phyloP scores from a whole-genome alignment of 2,113 vertebrate genomes.

The Plecturocebus donacophilus region DNA sequence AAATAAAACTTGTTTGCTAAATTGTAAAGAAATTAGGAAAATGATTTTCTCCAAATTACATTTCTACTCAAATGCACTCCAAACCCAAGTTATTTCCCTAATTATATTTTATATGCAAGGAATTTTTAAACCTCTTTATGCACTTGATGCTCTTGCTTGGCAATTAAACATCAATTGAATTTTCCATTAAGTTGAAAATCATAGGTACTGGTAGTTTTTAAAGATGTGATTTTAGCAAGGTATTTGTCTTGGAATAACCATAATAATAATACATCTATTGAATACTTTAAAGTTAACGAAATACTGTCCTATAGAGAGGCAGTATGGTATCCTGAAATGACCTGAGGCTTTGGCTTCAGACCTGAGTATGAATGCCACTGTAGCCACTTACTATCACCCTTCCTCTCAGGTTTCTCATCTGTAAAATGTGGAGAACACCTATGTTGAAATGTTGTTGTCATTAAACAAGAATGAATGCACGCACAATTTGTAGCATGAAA shows the following conservation, averaged over 20 bases:
- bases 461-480: background rate
- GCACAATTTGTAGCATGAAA: background rate
- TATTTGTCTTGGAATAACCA: slow-evolving; percentile 12
- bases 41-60: slow-evolving; percentile 49
- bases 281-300: slow-evolving; percentile 7
- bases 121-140: slow-evolving; percentile 51
- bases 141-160: background rate
- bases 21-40: slow-evolving; percentile 63
- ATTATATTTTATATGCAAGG: slow-evolving; percentile 46
- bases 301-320: background rate
- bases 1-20: slow-evolving; percentile 50
- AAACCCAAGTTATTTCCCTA: slow-evolving; percentile 53
- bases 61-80: slow-evolving; percentile 55
- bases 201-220: slow-evolving; percentile 13
- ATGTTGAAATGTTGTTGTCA: background rate
- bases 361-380: background rate
- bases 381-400: background rate
- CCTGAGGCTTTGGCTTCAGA: slow-evolving; percentile 14
- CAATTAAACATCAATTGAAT: slow-evolving; percentile 46
- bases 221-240: slow-evolving; percentile 26
- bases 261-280: background rate
- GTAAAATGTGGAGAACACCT: background rate
- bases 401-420: slow-evolving; percentile 13
- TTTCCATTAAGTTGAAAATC: slow-evolving; percentile 54
- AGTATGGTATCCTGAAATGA: background rate